These are phyloP conservation scores for Caiman crocodilus DNA, from an alignment of 2,797 vertebrate genomes.

Conservation along the genomic window DNA sequence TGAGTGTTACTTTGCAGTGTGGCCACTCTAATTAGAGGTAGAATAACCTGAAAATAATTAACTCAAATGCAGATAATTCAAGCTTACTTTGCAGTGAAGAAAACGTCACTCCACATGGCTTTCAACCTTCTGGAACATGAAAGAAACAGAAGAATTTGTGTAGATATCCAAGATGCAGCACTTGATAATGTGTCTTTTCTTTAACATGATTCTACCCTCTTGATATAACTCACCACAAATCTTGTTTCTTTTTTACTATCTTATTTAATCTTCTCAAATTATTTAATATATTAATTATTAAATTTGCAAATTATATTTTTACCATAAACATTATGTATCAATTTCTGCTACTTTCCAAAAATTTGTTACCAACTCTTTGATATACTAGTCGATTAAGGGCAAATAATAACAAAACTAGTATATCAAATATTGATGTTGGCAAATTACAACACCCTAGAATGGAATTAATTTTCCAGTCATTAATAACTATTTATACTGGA, in stretches of 20 bases:
- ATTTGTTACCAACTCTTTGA: neutral
- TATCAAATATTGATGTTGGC: neutral
- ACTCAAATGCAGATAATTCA: conserved; percentile 3
- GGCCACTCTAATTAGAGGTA: conserved; percentile 20
- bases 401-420: neutral
- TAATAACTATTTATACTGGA: conserved; percentile 58
- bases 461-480: conserved; percentile 34
- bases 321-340: neutral
- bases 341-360: conserved; percentile 21
- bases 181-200: neutral
- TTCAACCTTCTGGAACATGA: conserved; percentile 1
- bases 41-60: conserved; percentile 39
- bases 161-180: conserved; percentile 28
- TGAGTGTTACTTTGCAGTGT: neutral
- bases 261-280: neutral
- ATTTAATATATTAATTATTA: too few species aligned
- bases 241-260: conserved; percentile 51
- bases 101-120: neutral
- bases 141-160: neutral
- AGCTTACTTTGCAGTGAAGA: conserved; percentile 1
- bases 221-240: conserved; percentile 36
- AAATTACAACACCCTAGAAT: conserved; percentile 29
- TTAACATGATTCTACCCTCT: conserved; percentile 10
- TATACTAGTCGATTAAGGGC: too few species aligned
- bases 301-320: neutral